Percentiles rank a stretch among this genome's conserved stretches.
phyloP scores from a whole-genome alignment of 1,140 invertebrate species.

The Caligus rogercresseyi region DNA sequence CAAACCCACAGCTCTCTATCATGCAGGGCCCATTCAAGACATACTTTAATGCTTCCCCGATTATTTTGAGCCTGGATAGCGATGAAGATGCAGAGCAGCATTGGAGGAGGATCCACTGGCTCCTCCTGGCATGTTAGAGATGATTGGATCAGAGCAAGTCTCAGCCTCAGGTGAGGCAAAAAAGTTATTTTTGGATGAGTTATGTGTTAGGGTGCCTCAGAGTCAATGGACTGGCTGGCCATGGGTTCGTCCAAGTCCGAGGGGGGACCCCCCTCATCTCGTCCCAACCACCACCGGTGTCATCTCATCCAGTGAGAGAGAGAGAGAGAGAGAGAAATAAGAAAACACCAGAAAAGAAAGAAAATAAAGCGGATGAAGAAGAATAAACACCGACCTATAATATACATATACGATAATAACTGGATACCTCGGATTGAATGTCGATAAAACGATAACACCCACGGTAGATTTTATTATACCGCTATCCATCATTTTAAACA shows the following conservation, averaged over 20 bases:
- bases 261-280: neutral
- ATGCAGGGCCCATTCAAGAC: no score
- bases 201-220: slow-evolving; percentile 13
- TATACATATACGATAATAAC: neutral
- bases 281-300: neutral
- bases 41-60: neutral
- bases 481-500: no score
- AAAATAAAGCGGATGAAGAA: neutral
- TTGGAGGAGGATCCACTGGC: no score
- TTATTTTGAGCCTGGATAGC: no score
- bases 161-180: slow-evolving; percentile 7
- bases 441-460: no score
- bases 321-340: neutral
- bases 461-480: no score
- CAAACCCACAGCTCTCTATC: no score
- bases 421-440: no score
- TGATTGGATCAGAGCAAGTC: neutral
- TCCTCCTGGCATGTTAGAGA: neutral
- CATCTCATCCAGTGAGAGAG: slow-evolving; percentile 1
- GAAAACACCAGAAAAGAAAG: neutral
- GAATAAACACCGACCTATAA: neutral
- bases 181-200: slow-evolving; percentile 19
- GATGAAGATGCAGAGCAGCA: no score
- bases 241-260: slow-evolving; percentile 20
- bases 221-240: slow-evolving; percentile 16